Evolutionary conservation across 2,888 invertebrate species (phyloP), one percentile per base, ranked within the genome.

Genomic region (Cremastobaeus sp.): DNA sequence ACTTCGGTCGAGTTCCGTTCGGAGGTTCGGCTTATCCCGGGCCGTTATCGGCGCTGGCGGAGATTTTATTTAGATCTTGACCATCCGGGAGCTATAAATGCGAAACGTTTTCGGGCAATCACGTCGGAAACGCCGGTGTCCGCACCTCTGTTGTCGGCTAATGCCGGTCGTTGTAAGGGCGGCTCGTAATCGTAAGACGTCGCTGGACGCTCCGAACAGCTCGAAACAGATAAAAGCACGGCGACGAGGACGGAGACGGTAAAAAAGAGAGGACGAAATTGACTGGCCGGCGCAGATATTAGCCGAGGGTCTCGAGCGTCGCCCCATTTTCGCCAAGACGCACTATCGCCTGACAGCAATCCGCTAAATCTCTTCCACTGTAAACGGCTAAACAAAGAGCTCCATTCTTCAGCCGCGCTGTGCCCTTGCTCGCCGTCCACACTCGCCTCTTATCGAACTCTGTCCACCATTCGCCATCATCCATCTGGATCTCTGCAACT

Each of bases 351-450:
- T 81, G 84, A 83, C 83, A 84, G 80, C 87, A 84, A 86, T 86
- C 86, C 85, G 81, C 85, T 81, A 86, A 87, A 87, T 87, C 87
- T 86, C 86, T 86, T 84, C 84, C 84, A 84, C 86, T 84, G 84
- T 87, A 87, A 87, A 87, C 87, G 87, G 86, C 87, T 87, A 87
- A 87, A 87, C 87, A 87, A 87, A 87, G 86, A 86, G 85, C 83
- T 86, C 84, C 81, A 86, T 87, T 86, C 86, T 87, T 86, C 81
- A 83, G 79, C 78, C 70, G 64, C 76, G 57, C 77, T 75, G 55
- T 78, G 73, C 77, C 78, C 78, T 47, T 69, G 76, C 45, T 52
- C 74, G 66, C 37, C 76, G 71, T 74, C 65, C 60, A 72, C 59
- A 41, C 17, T 59, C 45, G 54, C 66, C 71, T 76, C 85, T 87